phyloP scores from a whole-genome alignment of 53 echinoderm and acorn worm genomes.

The Mesocentrotus franciscanus region DNA sequence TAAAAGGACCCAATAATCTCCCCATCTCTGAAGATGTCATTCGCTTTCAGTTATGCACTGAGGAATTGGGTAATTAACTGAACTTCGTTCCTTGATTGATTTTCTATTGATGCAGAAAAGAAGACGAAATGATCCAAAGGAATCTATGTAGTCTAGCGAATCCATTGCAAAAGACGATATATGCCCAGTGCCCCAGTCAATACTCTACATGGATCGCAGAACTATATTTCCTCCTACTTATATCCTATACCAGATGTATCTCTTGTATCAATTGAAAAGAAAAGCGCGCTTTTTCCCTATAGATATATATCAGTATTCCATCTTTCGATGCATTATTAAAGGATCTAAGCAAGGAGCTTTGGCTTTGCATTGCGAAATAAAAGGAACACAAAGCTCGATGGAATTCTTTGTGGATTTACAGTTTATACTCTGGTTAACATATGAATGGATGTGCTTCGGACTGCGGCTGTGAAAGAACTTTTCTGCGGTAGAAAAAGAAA shows the following conservation, averaged over 20 bases:
- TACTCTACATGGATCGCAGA: not conserved
- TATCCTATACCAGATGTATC: not conserved
- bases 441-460: conserved; percentile 47
- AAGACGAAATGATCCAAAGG: not conserved
- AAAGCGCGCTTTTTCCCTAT: not conserved
- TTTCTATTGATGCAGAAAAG: not conserved
- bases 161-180: not conserved
- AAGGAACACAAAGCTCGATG: conserved; percentile 41
- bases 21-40: conserved; percentile 33
- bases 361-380: conserved; percentile 63
- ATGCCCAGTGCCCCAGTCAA: not conserved
- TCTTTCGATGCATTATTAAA: conserved; percentile 54
- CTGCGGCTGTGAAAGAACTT: conserved; percentile 46
- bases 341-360: conserved; percentile 62
- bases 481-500: not conserved
- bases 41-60: conserved; percentile 33
- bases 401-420: conserved; percentile 68
- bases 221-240: not conserved
- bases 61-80: conserved; percentile 17
- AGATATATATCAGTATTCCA: conserved; percentile 49
- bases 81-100: conserved; percentile 11
- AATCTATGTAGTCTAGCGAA: not conserved
- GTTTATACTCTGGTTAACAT: conserved; percentile 62
- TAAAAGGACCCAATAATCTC: conserved; percentile 42
- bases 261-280: conserved; percentile 3